Evolutionary conservation across 2,888 invertebrate genomes (phyloP), one percentile per base, ranked within the genome.

Genomic region (Euclidia mi): DNA sequence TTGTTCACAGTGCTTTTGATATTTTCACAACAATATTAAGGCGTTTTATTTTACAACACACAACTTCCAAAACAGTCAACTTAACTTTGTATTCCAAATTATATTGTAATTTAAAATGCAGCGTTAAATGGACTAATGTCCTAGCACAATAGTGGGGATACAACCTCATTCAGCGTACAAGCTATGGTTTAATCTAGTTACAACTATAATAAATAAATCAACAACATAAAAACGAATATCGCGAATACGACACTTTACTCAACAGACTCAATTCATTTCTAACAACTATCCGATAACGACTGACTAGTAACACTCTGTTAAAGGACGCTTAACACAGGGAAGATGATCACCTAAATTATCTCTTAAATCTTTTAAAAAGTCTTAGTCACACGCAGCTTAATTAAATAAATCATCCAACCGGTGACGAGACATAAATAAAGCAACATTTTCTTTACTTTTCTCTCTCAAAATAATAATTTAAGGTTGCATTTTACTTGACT

Each of bases 231-330:
- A 59, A 56, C 64, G 64, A 69, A 61, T 63, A 70, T 64, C 56
- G 59, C 63, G 45, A 35, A 70, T 66, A 64, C 60, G 65, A 67
- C 46, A 25, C 7, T 3, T 44, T 61, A 46, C 41, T 63, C 47
- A 76, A 77, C 77, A 79, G 74, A 78, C 79, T 77, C 73, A 57
- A 65, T 64, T 64, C 70, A 56, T 53, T 65, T 38, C 56, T 59
- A 32, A 58, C 49, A 63, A 63, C 59, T 71, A 63, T 64, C 68
- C 61, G 41, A 59, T 58, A 57, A 59, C 48, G 40, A 62, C 65
- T 79, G 81, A 81, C 79, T 78, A 81, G 81, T 65, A 71, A 69
- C 60, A 67, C 53, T 43, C 41, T 51, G 52, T 38, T 48, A 29
- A 31, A 51, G 38, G 53, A 51, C 50, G 55, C 35, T 29, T 20